Evolutionary conservation across 2,888 invertebrate species (phyloP), one percentile per base, ranked within the genome.

Genomic region (Synergus japonicus): DNA sequence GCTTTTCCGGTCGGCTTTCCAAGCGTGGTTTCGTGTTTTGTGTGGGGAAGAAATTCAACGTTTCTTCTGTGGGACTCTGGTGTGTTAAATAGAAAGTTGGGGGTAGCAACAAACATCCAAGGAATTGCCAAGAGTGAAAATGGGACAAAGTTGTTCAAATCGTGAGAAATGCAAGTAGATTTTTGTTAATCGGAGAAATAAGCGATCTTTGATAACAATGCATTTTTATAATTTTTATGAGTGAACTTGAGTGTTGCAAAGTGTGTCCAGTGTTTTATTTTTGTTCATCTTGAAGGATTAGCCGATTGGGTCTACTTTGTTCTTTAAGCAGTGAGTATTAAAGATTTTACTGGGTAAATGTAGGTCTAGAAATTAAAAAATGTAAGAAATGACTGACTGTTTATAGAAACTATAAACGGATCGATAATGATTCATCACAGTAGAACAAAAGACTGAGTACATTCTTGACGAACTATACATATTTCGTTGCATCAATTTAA

Each of bases 221-320:
- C 15, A 18, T 73, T 73, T 37, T 29, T 49, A 44, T 46, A 29
- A 10, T 66, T 66, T 43, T 60, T 22, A 22, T 60, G 22, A 54
- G 73, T 73, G 73, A 73, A 37, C 37, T 54, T 29, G 12, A 73
- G 73, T 73, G 73, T 73, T 73, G 73, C 15, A 13, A n/a, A 73
- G 73, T 73, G 73, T 29, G 41, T 73, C 73, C 29, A 54, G 73
- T 73, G 73, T 73, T 73, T 73, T 73, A 54, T 73, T 73, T 73
- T 54, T 54, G 37, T 73, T 73, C n/a, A 37, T 4, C 10, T 54
- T 73, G 15, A 66, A 73, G 73, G 73, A 73, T 73, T 73, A 73
- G 29, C 54, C 8, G 37, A 73, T 73, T 54, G 73, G 37, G 49
- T 73, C 54, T 54, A 18, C 29, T 54, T 73, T 8, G n/a, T 73